These are phyloP conservation scores for Rhadina sibilatrix DNA, from an alignment of 2,113 vertebrate species.

Conservation along the genomic window DNA sequence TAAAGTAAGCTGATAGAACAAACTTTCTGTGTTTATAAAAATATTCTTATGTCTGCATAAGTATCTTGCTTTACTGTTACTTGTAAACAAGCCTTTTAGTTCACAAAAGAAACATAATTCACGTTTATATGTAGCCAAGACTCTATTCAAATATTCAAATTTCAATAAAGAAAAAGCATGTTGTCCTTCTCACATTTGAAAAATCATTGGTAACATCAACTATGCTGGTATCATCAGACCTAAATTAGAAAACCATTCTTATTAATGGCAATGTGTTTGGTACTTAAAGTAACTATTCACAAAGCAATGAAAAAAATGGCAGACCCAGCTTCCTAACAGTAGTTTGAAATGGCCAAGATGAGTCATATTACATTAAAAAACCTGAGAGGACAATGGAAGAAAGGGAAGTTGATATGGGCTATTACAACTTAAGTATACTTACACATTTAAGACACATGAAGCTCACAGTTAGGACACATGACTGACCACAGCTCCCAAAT, in stretches of 20 bases:
- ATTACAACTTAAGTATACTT: background rate
- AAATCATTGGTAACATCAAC: background rate
- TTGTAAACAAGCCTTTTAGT: background rate
- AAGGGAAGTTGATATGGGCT: background rate
- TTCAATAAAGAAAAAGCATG: background rate
- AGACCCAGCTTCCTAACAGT: background rate
- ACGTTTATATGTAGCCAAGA: background rate
- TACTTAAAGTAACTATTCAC: background rate
- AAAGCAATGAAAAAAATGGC: background rate
- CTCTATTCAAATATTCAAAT: background rate
- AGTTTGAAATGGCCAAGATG: background rate
- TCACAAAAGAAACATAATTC: background rate
- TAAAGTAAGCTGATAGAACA: background rate
- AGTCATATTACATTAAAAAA: background rate
- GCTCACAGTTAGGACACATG: background rate
- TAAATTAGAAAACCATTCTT: background rate
- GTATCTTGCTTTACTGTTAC: background rate
- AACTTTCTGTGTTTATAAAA: background rate
- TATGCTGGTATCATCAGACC: background rate
- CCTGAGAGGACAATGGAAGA: background rate
- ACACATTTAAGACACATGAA: background rate
- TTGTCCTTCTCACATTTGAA: background rate
- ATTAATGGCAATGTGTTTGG: background rate
- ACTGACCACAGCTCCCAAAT: background rate
- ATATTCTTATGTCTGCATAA: background rate